phyloP scores from a whole-genome alignment of 2,797 vertebrate genomes.

The Acipenser ruthenus region DNA sequence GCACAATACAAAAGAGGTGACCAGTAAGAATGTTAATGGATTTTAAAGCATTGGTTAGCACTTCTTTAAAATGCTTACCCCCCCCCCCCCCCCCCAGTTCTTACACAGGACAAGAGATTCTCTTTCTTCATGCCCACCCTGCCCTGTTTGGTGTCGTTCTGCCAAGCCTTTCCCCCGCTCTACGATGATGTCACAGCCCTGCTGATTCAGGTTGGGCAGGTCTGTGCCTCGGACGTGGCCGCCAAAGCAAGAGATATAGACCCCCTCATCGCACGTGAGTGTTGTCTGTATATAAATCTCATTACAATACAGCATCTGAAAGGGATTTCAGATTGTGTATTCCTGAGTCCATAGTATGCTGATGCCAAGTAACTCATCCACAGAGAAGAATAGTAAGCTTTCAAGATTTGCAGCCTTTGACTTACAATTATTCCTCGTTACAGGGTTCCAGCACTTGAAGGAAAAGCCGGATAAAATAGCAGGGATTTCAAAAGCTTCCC shows the following conservation, averaged over 20 bases:
- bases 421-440: not conserved
- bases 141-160: slow-evolving; percentile 90
- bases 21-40: no score
- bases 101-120: slow-evolving; percentile 85
- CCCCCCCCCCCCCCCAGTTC: slow-evolving; percentile 50
- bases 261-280: slow-evolving; percentile 88
- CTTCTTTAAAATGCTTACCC: no score
- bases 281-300: not conserved
- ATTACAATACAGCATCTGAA: no score
- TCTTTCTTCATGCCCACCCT: slow-evolving; percentile 94
- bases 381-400: no score
- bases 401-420: no score
- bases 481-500: slow-evolving; percentile 50
- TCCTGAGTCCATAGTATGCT: no score
- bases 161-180: slow-evolving; percentile 89
- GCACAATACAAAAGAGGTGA: no score
- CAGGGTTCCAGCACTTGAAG: slow-evolving; percentile 86
- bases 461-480: slow-evolving; percentile 71
- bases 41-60: no score
- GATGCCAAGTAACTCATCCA: no score
- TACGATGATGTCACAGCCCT: slow-evolving; percentile 91
- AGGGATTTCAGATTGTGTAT: no score
- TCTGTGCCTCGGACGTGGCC: slow-evolving; percentile 90
- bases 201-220: slow-evolving; percentile 87
- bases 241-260: slow-evolving; percentile 86